These are phyloP conservation scores for Acanthococcus lagerstroemiae DNA, from an alignment of 2,888 invertebrate species.

Conservation along the genomic window DNA sequence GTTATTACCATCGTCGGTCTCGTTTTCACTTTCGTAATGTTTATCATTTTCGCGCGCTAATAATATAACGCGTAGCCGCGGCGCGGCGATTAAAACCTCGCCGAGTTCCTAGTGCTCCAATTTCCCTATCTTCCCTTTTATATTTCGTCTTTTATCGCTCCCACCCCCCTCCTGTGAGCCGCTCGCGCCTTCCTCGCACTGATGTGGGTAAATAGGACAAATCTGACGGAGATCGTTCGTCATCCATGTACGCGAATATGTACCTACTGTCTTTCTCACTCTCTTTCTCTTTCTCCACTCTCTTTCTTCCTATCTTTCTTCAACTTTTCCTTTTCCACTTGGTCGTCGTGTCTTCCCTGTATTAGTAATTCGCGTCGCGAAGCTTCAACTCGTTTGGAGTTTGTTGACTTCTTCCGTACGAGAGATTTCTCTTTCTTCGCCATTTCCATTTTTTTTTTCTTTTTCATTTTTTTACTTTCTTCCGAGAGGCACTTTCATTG, in stretches of 20 bases:
- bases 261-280: background rate
- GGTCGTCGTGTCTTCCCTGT: background rate
- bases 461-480: slow-evolving; percentile 27
- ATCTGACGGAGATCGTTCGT: slow-evolving; percentile 27
- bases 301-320: slow-evolving; percentile 10
- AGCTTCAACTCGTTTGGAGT: slow-evolving; percentile 8
- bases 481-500: slow-evolving; percentile 27
- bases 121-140: slow-evolving; percentile 20
- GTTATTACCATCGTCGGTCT: slow-evolving; percentile 8
- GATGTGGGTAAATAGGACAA: slow-evolving; percentile 29
- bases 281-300: background rate
- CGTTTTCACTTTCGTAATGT: slow-evolving; percentile 27
- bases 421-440: slow-evolving; percentile 22
- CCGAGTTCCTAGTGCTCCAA: slow-evolving; percentile 27
- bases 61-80: no score
- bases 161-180: background rate
- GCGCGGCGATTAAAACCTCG: no score
- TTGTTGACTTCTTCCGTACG: slow-evolving; percentile 21
- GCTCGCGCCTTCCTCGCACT: background rate
- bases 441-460: slow-evolving; percentile 19
- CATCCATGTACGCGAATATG: slow-evolving; percentile 1
- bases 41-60: no score
- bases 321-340: background rate
- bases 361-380: slow-evolving; percentile 24
- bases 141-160: background rate